These are phyloP conservation scores for Yponomeuta malinellus DNA, from an alignment of 2,888 invertebrate genomes.

Conservation along the genomic window DNA sequence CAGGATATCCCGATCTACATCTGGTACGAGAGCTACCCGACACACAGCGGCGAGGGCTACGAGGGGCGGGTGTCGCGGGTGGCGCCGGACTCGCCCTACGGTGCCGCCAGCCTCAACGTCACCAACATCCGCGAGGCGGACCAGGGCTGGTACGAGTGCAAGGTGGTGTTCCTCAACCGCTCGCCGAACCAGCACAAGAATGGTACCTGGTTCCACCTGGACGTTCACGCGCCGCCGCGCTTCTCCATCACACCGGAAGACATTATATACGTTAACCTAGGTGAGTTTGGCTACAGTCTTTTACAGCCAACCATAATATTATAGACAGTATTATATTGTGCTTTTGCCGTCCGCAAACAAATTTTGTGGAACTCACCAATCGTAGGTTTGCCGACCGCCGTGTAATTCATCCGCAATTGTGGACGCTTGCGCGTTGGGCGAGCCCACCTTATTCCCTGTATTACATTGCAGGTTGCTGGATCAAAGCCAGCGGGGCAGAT, in stretches of 20 bases:
- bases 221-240: slow-evolving; percentile 97
- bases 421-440: neutral
- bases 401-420: neutral
- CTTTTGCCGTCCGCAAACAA: too few species aligned
- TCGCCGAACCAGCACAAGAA: slow-evolving; percentile 94
- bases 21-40: slow-evolving; percentile 98
- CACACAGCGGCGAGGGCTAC: slow-evolving; percentile 96
- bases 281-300: slow-evolving; percentile 27
- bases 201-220: slow-evolving; percentile 98
- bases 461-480: slow-evolving; percentile 8
- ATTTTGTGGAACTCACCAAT: too few species aligned
- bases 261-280: slow-evolving; percentile 96
- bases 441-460: neutral
- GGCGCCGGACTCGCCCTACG: slow-evolving; percentile 90
- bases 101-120: slow-evolving; percentile 95
- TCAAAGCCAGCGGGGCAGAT: neutral
- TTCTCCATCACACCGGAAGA: slow-evolving; percentile 97
- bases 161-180: slow-evolving; percentile 96
- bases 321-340: too few species aligned
- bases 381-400: too few species aligned
- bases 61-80: slow-evolving; percentile 94
- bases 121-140: slow-evolving; percentile 95
- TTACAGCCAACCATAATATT: too few species aligned
- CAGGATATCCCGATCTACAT: slow-evolving; percentile 98
- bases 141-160: slow-evolving; percentile 96